These are phyloP conservation scores for Anoplophora glabripennis DNA, from an alignment of 1,140 invertebrate genomes.

Conservation along the genomic window DNA sequence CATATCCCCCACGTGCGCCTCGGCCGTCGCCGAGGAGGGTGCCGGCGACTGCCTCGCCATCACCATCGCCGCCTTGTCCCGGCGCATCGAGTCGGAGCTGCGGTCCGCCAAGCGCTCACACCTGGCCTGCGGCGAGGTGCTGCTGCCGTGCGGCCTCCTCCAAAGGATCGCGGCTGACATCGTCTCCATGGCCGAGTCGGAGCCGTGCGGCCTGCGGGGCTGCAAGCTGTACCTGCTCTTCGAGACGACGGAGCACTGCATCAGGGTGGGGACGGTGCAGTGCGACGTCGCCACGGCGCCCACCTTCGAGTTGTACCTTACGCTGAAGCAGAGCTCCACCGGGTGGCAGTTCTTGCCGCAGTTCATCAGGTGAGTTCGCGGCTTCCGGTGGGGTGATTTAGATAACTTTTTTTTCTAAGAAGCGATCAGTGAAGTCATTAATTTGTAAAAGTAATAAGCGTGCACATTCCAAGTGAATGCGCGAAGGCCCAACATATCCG, in stretches of 20 bases:
- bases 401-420: too few relatives aligned
- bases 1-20: neutral
- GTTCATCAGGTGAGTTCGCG: slow-evolving; percentile 73
- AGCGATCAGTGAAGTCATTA: too few relatives aligned
- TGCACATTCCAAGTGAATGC: too few relatives aligned
- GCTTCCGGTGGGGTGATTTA: too few relatives aligned
- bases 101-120: slow-evolving; percentile 74
- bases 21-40: slow-evolving; percentile 11
- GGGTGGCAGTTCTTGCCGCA: slow-evolving; percentile 80
- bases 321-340: slow-evolving; percentile 74
- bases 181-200: slow-evolving; percentile 73
- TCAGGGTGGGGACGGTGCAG: slow-evolving; percentile 64
- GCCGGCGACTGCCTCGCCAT: slow-evolving; percentile 30
- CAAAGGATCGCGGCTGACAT: slow-evolving; percentile 72
- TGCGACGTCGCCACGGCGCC: slow-evolving; percentile 78
- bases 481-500: too few relatives aligned
- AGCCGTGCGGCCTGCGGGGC: slow-evolving; percentile 79
- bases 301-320: slow-evolving; percentile 81
- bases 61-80: slow-evolving; percentile 57
- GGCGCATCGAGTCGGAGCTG: slow-evolving; percentile 70
- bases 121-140: slow-evolving; percentile 74
- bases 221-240: slow-evolving; percentile 75
- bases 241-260: slow-evolving; percentile 63
- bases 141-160: slow-evolving; percentile 74
- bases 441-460: too few relatives aligned